Percentiles rank a stretch among this genome's conserved stretches.
phyloP scores from a whole-genome alignment of 2,888 invertebrate genomes.

The Achlya flavicornis region DNA sequence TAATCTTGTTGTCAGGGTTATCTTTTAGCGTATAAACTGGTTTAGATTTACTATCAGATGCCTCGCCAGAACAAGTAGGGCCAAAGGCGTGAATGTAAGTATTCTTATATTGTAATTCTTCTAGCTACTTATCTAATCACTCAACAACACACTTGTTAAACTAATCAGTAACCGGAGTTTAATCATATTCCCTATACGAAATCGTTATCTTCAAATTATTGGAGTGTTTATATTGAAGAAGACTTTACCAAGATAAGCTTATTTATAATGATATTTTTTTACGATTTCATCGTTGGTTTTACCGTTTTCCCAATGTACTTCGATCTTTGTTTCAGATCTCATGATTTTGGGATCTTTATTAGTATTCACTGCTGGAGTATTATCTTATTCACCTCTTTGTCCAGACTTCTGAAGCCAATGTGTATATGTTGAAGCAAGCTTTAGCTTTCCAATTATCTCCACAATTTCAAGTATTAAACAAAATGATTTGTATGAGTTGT shows the following conservation, averaged over 20 bases:
- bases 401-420: conserved; percentile 17
- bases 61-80: conserved; percentile 23
- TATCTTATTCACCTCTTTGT: conserved; percentile 23
- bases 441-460: not conserved
- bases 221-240: not conserved
- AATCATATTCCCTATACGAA: not conserved
- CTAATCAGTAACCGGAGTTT: too few relatives aligned
- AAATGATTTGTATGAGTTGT: not conserved
- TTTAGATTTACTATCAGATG: conserved; percentile 21
- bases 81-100: conserved; percentile 29
- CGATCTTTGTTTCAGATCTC: conserved; percentile 56
- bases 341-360: conserved; percentile 29
- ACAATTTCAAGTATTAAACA: conserved; percentile 13
- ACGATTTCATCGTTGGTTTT: conserved; percentile 25
- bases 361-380: conserved; percentile 27
- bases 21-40: conserved; percentile 57
- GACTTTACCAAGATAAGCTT: conserved; percentile 38
- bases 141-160: not conserved
- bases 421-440: not conserved
- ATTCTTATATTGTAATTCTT: conserved; percentile 8
- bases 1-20: conserved; percentile 68
- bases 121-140: not conserved
- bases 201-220: not conserved
- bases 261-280: conserved; percentile 15
- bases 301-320: conserved; percentile 55